Evolutionary conservation across 1,140 invertebrate species (phyloP).

Genomic region (Melanaphis sacchari): DNA sequence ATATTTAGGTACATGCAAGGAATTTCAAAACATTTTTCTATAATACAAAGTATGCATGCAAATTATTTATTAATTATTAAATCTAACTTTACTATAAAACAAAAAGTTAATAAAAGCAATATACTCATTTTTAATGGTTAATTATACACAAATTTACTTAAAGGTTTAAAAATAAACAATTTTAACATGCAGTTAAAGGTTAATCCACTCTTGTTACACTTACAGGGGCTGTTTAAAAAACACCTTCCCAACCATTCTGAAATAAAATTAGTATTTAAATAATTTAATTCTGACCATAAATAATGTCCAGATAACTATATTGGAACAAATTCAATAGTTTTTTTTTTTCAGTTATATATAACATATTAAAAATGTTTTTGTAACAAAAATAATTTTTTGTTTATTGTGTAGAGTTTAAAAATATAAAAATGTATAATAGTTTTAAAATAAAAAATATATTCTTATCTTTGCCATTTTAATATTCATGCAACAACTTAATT

Average conservation of each 20-base stretch:
- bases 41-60: background rate
- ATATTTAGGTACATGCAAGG: background rate
- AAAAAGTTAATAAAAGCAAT: background rate
- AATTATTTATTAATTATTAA: background rate
- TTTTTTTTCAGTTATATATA: background rate
- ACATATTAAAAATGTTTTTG: background rate
- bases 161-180: background rate
- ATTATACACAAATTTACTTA: background rate
- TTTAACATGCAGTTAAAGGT: conserved; percentile 10
- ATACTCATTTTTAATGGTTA: background rate
- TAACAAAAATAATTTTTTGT: too few relatives aligned
- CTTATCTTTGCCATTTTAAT: background rate
- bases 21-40: background rate
- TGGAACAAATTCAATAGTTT: background rate
- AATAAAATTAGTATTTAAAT: conserved; percentile 62
- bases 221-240: conserved; percentile 74
- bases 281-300: background rate
- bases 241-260: conserved; percentile 73
- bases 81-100: background rate
- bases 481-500: background rate
- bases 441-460: background rate
- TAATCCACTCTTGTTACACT: background rate
- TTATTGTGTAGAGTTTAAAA: background rate
- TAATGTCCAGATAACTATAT: background rate
- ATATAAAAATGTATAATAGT: background rate